Evolutionary conservation across 2,888 invertebrate genomes (phyloP).

Genomic region (Abscondita cerata): DNA sequence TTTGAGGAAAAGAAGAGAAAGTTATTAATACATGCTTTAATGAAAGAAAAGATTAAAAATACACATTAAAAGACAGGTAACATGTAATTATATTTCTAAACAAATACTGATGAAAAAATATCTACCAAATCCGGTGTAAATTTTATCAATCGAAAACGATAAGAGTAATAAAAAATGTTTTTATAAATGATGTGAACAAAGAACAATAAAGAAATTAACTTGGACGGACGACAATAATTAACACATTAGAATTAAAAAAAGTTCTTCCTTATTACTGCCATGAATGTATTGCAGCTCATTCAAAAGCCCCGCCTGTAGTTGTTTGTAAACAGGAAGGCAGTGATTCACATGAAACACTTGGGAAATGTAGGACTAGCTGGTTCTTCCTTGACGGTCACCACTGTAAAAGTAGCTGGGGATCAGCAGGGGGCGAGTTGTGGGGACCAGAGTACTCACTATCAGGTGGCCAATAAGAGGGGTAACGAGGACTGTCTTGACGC

Average conservation of each 20-base stretch:
- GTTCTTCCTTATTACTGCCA: slow-evolving; percentile 26
- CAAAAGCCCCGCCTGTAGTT: slow-evolving; percentile 19
- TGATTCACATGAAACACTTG: slow-evolving; percentile 45
- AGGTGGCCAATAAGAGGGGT: slow-evolving; percentile 57
- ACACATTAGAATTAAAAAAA: slow-evolving; percentile 18
- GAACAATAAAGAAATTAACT: slow-evolving; percentile 6
- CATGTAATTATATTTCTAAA: slow-evolving; percentile 11
- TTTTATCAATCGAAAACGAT: background rate
- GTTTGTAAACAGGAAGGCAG: slow-evolving; percentile 17
- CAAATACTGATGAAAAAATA: slow-evolving; percentile 10
- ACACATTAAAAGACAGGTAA: slow-evolving; percentile 9
- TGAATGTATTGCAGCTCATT: slow-evolving; percentile 9
- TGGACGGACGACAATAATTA: slow-evolving; percentile 11
- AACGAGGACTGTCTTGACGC: slow-evolving; percentile 59
- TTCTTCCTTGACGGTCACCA: slow-evolving; percentile 50
- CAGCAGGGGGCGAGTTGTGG: slow-evolving; percentile 53
- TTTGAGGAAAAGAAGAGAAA: background rate
- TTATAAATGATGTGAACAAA: background rate
- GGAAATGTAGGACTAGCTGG: slow-evolving; percentile 43
- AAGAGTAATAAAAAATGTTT: slow-evolving; percentile 1
- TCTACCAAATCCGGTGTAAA: slow-evolving; percentile 1
- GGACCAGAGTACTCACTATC: slow-evolving; percentile 55
- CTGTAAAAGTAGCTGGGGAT: slow-evolving; percentile 54
- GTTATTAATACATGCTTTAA: slow-evolving; percentile 4
- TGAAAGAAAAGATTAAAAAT: slow-evolving; percentile 9